Percentiles rank a stretch among this genome's conserved stretches.
Conservation (phyloP, 2,888 invertebrate species). For the Pelosia muscerda region DNA sequence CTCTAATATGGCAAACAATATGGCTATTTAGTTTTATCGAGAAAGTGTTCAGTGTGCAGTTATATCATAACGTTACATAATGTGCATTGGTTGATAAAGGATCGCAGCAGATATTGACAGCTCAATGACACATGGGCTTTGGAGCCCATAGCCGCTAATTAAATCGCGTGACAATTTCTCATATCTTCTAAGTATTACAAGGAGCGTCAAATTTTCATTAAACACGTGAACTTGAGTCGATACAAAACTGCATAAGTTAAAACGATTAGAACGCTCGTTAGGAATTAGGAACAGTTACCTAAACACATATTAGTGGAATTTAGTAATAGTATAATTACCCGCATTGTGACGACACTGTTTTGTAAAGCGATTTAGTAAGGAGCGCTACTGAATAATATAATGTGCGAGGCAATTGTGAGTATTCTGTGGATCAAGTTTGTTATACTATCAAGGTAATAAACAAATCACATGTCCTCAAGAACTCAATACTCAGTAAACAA, state of each 20-base stretch:
- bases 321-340: conserved; percentile 18
- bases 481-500: too few species aligned
- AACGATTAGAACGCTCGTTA: conserved; percentile 6
- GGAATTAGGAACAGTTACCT: conserved; percentile 9
- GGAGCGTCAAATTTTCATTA: background rate
- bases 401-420: background rate
- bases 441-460: background rate
- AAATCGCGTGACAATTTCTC: background rate
- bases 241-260: background rate
- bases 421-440: conserved; percentile 1
- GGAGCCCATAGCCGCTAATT: background rate
- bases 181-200: background rate
- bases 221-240: conserved; percentile 2
- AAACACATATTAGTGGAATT: conserved; percentile 12
- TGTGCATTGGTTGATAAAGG: conserved; percentile 13
- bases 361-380: conserved; percentile 9
- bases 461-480: too few species aligned
- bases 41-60: conserved; percentile 21
- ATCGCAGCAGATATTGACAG: conserved; percentile 11
- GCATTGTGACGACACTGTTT: conserved; percentile 20
- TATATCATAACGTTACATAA: conserved; percentile 39
- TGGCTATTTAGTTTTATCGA: conserved; percentile 19
- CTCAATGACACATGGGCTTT: background rate
- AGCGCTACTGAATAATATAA: conserved; percentile 2
- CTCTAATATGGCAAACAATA: conserved; percentile 38